A percentile compares a stretch with the other conserved stretches of the same genome.
phyloP scores from a whole-genome alignment of 2,113 vertebrate species.

The Channa argus region DNA sequence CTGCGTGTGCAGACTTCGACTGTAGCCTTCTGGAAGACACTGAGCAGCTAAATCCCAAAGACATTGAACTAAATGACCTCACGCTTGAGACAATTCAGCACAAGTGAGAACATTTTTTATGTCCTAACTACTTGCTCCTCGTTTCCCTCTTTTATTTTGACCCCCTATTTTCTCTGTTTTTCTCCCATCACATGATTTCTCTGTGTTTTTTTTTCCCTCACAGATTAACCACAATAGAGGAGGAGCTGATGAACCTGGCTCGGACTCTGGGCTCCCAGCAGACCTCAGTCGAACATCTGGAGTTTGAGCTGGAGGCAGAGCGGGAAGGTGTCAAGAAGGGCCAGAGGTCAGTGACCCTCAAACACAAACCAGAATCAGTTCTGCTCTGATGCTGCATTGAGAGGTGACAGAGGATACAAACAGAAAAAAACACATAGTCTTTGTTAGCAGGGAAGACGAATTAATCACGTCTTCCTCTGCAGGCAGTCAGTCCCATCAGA shows the following conservation, averaged over 20 bases:
- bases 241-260: constrained; percentile 84
- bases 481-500: constrained; percentile 9
- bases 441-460: constrained; percentile 22
- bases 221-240: constrained; percentile 86
- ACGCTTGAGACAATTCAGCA: constrained; percentile 92
- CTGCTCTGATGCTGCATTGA: constrained; percentile 12
- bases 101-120: constrained; percentile 80
- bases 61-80: constrained; percentile 92
- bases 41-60: constrained; percentile 81
- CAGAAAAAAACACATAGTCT: neutral
- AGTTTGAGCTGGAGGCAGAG: constrained; percentile 82
- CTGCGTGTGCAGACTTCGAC: constrained; percentile 87
- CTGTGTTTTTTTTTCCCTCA: neutral
- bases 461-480: constrained; percentile 11
- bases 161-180: neutral
- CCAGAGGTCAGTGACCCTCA: constrained; percentile 76
- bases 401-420: constrained; percentile 1
- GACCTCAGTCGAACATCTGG: constrained; percentile 83
- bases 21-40: constrained; percentile 88
- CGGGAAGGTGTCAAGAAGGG: constrained; percentile 75
- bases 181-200: neutral
- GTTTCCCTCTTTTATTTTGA: too few species aligned
- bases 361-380: neutral
- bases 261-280: constrained; percentile 80
- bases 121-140: constrained; percentile 29